Evolutionary conservation across 2,888 invertebrate genomes (phyloP), one percentile per base, ranked within the genome.

Genomic region (Agriopis marginaria): DNA sequence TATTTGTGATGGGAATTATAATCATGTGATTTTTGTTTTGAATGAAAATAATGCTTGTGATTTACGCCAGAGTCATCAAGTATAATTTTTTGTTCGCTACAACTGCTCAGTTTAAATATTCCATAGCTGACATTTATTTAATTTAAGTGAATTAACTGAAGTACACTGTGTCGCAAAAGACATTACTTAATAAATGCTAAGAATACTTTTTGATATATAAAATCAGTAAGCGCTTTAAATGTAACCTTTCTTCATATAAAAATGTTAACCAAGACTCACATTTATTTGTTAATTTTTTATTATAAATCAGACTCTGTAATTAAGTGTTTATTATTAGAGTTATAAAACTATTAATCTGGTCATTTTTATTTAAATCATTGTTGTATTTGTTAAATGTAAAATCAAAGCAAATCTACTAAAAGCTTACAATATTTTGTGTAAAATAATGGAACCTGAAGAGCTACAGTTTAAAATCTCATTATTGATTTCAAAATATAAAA

Each of bases 361-460:
- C 93, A 94, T 93, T 93, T 91, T 93, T 89, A 92, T 93, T 93
- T 92, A 93, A 92, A 93, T 90, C 92, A 91, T 92, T 93, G 91
- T 93, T 94, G 89, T 92, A 92, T 89, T 92, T 92, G 91, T 91
- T 92, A 78, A 86, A 89, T 89, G 82, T 90, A 86, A 90, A 91
- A 91, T 90, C 88, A 79, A 90, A 88, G 87, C 88, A 91, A 90
- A 89, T 89, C 82, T 88, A 92, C 86, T 91, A 89, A 91, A 85
- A 86, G 91, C 91, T 93, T 93, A 84, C 86, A 89, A 89, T 89
- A 84, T 88, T 91, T 91, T 92, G 93, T 89, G 68, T 92, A 89
- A 88, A 89, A 89, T 91, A 85, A 89, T 90, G 67, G 62, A 77
- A 73, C 86, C 87, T 87, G 88, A 88, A 90, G 86, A 91, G 89